Base-by-base conservation (phyloP, 2,888 invertebrate genomes). In the Disparrhopalites patrizii region DNA sequence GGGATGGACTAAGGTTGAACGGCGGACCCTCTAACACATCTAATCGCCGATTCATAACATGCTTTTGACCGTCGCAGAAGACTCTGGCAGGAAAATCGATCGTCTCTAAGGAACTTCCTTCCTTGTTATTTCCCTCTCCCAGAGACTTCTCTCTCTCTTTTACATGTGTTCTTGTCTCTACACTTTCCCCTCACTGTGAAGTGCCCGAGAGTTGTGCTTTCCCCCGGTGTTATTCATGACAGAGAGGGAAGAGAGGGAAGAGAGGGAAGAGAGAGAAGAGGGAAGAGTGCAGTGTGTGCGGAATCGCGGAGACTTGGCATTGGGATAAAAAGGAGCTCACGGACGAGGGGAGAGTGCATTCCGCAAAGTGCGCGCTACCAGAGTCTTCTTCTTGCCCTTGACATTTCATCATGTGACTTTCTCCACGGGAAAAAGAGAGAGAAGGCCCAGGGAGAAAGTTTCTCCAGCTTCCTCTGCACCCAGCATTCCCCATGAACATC, bases 21-120 rank as follows among this genome's bases (percentile, higher is more conserved):
- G 43, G 20, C 43, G 20, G 43, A 43, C 43, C 43, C 43, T 43
- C 43, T 18, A 4, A 43, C 43, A 43, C 43, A 43, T 5, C 43
- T 43, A 43, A 43, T 43, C 43, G 4, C n/a, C 43, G 20, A 43
- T 43, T 43, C 43, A 43, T 43, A 43, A 43, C 43, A 43, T 58
- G 5, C 23, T 38, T 60, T 30, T 60, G 60, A 60, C 60, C 60
- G 60, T 60, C 60, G 60, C 60, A 60, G 60, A 60, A 60, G 47
- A 47, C 28, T 15, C 30, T n/a, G 18, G 25, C 18, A 57, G 38
- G 40, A 38, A 57, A 60, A 60, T 60, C 60, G 60, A 60, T 60
- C 60, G 60, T 60, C 60, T 38, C 57, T 38, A 20, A 43, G 52
- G 52, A 54, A 54, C 30, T 56, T 57, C 57, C 57, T 57, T 40